Evolutionary conservation across 2,888 invertebrate genomes (phyloP).

Genomic region (Lymantria dispar): DNA sequence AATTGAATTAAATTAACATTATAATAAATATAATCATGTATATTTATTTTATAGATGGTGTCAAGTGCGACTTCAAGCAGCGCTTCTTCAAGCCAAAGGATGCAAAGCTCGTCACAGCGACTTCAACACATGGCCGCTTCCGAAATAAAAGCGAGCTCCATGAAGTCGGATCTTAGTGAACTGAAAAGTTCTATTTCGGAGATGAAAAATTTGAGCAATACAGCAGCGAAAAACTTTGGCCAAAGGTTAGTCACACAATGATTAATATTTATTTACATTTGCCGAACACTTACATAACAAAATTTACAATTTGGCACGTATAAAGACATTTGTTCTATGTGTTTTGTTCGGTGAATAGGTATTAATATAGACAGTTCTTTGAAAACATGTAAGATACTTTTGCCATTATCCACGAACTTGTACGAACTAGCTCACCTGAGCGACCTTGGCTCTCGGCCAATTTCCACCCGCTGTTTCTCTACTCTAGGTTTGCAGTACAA

Average conservation of each 20-base stretch:
- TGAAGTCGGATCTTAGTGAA: constrained; percentile 90
- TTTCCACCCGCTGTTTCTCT: constrained; percentile 66
- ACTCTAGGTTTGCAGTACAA: constrained; percentile 71
- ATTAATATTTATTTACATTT: neutral
- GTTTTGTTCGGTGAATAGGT: constrained; percentile 51
- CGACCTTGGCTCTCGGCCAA: constrained; percentile 76
- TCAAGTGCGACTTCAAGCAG: constrained; percentile 84
- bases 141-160: constrained; percentile 91
- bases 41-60: constrained; percentile 62
- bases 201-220: constrained; percentile 88
- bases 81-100: constrained; percentile 82
- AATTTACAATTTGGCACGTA: neutral
- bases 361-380: constrained; percentile 43
- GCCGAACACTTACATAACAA: neutral
- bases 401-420: constrained; percentile 50
- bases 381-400: constrained; percentile 43
- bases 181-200: constrained; percentile 93
- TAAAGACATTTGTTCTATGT: constrained; percentile 24
- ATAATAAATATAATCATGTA: constrained; percentile 5
- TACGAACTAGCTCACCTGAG: constrained; percentile 75
- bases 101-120: constrained; percentile 82
- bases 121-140: constrained; percentile 81
- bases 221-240: constrained; percentile 70
- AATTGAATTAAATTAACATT: neutral
- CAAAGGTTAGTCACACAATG: constrained; percentile 56